Conservation (phyloP, 2,888 invertebrate species). For the Incurvaria masculella region DNA sequence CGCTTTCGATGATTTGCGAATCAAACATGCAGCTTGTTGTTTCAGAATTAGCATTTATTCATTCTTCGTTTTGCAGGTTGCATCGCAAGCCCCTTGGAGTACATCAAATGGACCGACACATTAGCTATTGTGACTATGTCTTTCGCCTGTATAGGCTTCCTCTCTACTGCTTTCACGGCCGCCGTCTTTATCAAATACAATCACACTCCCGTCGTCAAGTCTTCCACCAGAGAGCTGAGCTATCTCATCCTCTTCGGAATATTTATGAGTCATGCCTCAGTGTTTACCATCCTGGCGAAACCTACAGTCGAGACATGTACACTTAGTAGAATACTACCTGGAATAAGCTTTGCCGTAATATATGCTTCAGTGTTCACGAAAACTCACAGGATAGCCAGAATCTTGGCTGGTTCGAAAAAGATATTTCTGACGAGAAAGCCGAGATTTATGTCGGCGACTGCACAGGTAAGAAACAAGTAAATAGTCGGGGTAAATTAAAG, state of each 20-base stretch:
- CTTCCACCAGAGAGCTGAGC: slow-evolving; percentile 62
- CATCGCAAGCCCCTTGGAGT: slow-evolving; percentile 56
- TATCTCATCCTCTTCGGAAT: slow-evolving; percentile 64
- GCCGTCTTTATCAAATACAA: slow-evolving; percentile 64
- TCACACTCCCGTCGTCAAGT: slow-evolving; percentile 75
- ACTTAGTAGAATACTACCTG: slow-evolving; percentile 56
- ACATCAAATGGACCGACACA: slow-evolving; percentile 59
- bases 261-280: slow-evolving; percentile 54
- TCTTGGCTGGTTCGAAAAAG: slow-evolving; percentile 69
- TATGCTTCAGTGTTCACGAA: slow-evolving; percentile 73
- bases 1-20: too few relatives aligned
- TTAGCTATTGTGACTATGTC: slow-evolving; percentile 60
- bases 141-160: slow-evolving; percentile 60
- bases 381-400: slow-evolving; percentile 73
- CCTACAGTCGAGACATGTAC: slow-evolving; percentile 58
- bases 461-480: slow-evolving; percentile 29
- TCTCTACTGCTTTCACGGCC: slow-evolving; percentile 58
- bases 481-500: too few relatives aligned
- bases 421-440: slow-evolving; percentile 67
- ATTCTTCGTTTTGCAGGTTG: slow-evolving; percentile 50
- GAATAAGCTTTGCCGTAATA: slow-evolving; percentile 68
- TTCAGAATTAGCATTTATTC: too few relatives aligned
- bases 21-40: too few relatives aligned
- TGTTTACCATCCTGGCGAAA: slow-evolving; percentile 64
- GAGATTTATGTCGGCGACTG: slow-evolving; percentile 60